These are phyloP conservation scores for Nipponia nippon DNA, from an alignment of 2,113 vertebrate species.

Conservation along the genomic window DNA sequence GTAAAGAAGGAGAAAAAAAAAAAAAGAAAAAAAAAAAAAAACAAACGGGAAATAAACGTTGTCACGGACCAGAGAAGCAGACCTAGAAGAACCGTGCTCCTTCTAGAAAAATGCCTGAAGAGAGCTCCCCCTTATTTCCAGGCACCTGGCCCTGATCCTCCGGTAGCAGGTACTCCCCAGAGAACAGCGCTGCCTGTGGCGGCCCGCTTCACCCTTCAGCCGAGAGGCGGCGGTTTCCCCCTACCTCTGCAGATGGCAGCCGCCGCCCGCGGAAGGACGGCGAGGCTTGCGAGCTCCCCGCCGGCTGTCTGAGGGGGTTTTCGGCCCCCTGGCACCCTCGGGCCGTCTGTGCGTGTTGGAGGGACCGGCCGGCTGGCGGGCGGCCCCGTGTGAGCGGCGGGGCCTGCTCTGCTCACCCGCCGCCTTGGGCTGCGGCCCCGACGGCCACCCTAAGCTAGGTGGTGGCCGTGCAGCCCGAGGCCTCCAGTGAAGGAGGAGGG, in stretches of 20 bases:
- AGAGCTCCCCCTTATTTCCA: no score
- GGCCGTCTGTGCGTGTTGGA: not conserved
- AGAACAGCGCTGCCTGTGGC: no score
- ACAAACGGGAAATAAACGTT: not conserved
- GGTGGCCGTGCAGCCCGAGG: not conserved
- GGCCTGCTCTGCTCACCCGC: not conserved
- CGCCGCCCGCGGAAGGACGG: not conserved
- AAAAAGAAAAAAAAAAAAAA: no score
- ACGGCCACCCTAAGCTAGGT: not conserved
- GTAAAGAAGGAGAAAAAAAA: not conserved
- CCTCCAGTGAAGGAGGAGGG: not conserved
- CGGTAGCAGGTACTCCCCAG: not conserved
- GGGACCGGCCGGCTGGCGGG: not conserved
- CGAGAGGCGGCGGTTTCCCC: not conserved
- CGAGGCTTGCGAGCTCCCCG: not conserved
- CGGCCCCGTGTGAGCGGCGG: not conserved
- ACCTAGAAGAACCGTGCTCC: not conserved
- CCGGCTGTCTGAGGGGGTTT: not conserved
- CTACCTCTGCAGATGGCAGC: not conserved
- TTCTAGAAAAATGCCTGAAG: not conserved
- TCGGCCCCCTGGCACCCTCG: no score
- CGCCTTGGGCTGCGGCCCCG: no score
- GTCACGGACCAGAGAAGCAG: not conserved
- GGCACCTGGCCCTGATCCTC: no score
- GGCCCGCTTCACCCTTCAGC: not conserved